A percentile compares a stretch with the other conserved stretches of the same genome.
Evolutionary conservation across 2,888 invertebrate genomes (phyloP).

Genomic region (Anarsia innoxiella): DNA sequence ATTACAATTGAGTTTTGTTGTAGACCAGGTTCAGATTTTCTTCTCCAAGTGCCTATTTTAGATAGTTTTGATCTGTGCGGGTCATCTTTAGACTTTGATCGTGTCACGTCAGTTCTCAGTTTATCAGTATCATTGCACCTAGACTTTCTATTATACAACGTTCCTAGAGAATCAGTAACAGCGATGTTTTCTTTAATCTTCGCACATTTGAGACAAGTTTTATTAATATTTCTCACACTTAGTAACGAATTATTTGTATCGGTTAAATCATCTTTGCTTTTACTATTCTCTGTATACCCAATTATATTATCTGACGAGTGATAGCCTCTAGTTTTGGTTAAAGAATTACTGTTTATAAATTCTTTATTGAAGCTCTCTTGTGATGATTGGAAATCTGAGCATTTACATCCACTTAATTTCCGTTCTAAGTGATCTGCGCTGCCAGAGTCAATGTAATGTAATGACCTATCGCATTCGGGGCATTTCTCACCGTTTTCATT

Average conservation of each 20-base stretch:
- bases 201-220: conserved; percentile 65
- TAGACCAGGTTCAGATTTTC: conserved; percentile 83
- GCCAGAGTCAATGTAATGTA: conserved; percentile 63
- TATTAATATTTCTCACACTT: conserved; percentile 51
- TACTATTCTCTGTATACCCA: conserved; percentile 47
- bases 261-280: conserved; percentile 53
- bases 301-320: conserved; percentile 67
- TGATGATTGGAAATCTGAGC: conserved; percentile 63
- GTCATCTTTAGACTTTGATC: conserved; percentile 70
- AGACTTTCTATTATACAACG: conserved; percentile 46
- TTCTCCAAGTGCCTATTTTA: conserved; percentile 79
- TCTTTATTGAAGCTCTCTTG: conserved; percentile 67
- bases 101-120: conserved; percentile 54
- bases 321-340: conserved; percentile 61
- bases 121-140: conserved; percentile 54
- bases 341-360: conserved; percentile 29
- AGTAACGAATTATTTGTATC: conserved; percentile 48
- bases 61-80: conserved; percentile 62
- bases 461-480: conserved; percentile 54
- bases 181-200: conserved; percentile 71
- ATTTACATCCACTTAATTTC: conserved; percentile 51
- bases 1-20: conserved; percentile 52
- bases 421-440: conserved; percentile 57
- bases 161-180: conserved; percentile 44
- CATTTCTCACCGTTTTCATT: conserved; percentile 49